Percentiles rank a stretch among this genome's conserved stretches.
phyloP scores from a whole-genome alignment of 2,797 vertebrate genomes.

The Premnoplex brunnescens region DNA sequence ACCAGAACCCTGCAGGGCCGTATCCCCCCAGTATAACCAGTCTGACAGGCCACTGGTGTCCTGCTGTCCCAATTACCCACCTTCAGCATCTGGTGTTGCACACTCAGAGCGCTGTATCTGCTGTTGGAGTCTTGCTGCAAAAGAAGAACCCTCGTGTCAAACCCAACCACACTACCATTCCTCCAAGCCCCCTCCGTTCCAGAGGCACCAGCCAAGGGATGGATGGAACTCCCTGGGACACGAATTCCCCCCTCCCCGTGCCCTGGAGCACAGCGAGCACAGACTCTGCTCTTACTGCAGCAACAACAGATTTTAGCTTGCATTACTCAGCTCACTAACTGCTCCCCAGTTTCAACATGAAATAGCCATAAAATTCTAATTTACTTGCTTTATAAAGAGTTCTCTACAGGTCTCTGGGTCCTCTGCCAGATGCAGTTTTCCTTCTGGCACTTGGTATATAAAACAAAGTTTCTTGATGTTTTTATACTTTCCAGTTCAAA shows the following conservation, averaged over 20 bases:
- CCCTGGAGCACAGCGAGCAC: neutral
- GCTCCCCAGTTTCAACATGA: neutral
- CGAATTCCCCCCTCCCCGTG: neutral
- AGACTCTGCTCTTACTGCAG: neutral
- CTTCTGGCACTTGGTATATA: neutral
- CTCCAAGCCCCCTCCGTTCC: neutral
- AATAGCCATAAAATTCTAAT: conserved; percentile 7
- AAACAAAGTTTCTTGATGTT: conserved; percentile 8
- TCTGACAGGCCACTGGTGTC: rapidly evolving
- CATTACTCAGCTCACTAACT: neutral
- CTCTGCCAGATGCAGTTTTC: neutral
- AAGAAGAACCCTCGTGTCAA: neutral
- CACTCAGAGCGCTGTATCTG: conserved; percentile 88
- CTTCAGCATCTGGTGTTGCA: conserved; percentile 99
- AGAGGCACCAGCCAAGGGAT: neutral
- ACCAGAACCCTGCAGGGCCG: rapidly evolving
- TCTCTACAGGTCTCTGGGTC: neutral
- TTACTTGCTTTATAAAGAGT: conserved; percentile 2
- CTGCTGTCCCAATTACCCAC: conserved; percentile 68
- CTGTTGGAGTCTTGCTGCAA: conserved; percentile 90
- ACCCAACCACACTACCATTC: neutral
- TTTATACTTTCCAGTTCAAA: conserved; percentile 26
- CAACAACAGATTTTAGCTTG: neutral
- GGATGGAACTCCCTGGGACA: neutral
- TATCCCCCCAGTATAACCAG: neutral